phyloP scores from a whole-genome alignment of 2,113 vertebrate species.

The Cinclus cinclus region DNA sequence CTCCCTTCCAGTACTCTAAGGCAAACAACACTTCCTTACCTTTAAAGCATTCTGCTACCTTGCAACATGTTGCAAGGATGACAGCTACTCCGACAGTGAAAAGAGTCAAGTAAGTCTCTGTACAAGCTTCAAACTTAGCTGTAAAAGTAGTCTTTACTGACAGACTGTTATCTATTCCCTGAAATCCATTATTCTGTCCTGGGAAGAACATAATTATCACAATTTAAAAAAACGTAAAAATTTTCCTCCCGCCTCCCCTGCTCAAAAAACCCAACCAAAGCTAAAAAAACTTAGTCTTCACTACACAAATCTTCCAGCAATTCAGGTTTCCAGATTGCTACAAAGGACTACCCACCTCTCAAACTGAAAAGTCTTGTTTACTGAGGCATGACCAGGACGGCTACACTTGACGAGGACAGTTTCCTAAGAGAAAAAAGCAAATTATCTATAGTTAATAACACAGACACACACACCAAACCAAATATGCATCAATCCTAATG shows the following conservation, averaged over 20 bases:
- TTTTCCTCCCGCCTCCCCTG: rapidly evolving
- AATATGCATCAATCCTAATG: background rate
- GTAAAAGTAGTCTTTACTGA: background rate
- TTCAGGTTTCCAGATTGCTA: background rate
- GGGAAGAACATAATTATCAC: background rate
- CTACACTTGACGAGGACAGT: conserved; percentile 60
- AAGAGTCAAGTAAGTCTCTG: background rate
- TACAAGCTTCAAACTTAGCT: background rate
- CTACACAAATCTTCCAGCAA: background rate
- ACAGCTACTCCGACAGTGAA: background rate
- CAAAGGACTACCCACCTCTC: conserved; percentile 65
- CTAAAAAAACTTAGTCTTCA: background rate
- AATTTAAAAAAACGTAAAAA: background rate
- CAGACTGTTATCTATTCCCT: background rate
- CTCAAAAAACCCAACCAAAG: background rate
- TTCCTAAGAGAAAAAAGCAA: conserved; percentile 59
- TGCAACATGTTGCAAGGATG: background rate
- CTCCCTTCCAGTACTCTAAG: background rate
- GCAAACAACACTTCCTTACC: background rate
- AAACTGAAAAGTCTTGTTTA: conserved; percentile 67
- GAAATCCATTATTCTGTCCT: background rate
- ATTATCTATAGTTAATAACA: background rate
- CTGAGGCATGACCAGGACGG: conserved; percentile 45
- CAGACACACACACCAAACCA: background rate
- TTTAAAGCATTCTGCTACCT: background rate